Base-by-base conservation (phyloP, 2,797 vertebrate species). In the Anolis apletophallus region DNA sequence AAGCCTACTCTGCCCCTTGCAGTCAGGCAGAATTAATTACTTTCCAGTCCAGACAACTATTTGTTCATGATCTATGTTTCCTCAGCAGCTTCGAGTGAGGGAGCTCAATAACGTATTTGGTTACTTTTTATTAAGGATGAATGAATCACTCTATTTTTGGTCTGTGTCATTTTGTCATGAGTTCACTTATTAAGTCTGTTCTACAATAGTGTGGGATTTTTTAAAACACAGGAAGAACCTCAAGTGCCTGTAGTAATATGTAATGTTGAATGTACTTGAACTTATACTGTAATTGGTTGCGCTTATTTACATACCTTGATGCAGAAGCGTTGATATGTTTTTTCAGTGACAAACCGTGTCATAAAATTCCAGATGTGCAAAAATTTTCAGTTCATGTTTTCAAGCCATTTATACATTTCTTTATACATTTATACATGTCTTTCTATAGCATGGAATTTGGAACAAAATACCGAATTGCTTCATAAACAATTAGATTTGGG, bases 21-120 rank as follows among this genome's bases (percentile, higher is more conserved):
- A 36, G 71, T 74, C 29, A 74, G 55, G 55, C 36, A 83, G 71
- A 86, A 86, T 67, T 86, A 67, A 81, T 73, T 74, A 67, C 55
- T 83, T 52, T 59, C 64, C 54, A 78, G 19, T 57, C 32, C 54
- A 83, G 64, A 82, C 8, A 75, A 46, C 5, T 40, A 36, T 54
- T 59, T 81, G 8, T 74, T 86, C 57, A 55, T 74, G 46, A 86
- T 81, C 64, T 61, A 84, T 76, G 50, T 79, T 78, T 59, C 52
- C 64, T 71, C 36, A 69, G 34, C 83, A 85, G 64, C 16, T 78
- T 76, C 40, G 34, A 23, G 1, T 85, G 36, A 76, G 17, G 34
- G 17, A 75, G 71, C 50, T 86, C 71, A 46, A 21, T 74, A 81
- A 68, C 12, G 11, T 26, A 8, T 80, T 68, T 59, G n/a, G 46